A percentile compares a stretch with the other conserved stretches of the same genome.
Conservation (phyloP, 2,888 invertebrate genomes). For the Andrena camellia region DNA sequence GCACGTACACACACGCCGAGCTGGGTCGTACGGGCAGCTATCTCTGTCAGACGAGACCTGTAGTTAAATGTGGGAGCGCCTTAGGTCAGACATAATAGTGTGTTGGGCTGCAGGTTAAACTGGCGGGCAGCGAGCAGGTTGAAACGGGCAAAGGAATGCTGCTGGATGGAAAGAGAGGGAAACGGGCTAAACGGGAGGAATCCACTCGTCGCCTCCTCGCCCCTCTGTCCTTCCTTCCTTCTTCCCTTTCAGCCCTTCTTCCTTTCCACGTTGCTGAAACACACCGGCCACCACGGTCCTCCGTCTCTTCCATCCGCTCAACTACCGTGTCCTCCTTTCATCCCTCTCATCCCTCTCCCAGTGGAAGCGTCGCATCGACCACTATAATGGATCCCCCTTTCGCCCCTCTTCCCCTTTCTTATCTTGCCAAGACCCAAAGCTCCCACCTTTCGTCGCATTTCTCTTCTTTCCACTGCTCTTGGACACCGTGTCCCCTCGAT, state of each 20-base stretch:
- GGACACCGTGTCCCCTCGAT: slow-evolving; percentile 1
- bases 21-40: neutral
- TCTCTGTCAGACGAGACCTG: slow-evolving; percentile 61
- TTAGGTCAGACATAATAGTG: slow-evolving; percentile 81
- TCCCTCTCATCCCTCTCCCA: neutral
- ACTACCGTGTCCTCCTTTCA: neutral
- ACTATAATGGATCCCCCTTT: slow-evolving; percentile 3
- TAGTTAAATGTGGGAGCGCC: slow-evolving; percentile 82
- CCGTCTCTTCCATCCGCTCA: neutral
- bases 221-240: slow-evolving; percentile 45
- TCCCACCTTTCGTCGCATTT: slow-evolving; percentile 10
- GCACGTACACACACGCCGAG: neutral
- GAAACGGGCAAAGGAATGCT: slow-evolving; percentile 80
- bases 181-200: slow-evolving; percentile 43
- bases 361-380: neutral
- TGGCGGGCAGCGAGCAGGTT: slow-evolving; percentile 76
- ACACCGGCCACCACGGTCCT: slow-evolving; percentile 4
- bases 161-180: slow-evolving; percentile 74
- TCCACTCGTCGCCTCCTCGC: slow-evolving; percentile 51
- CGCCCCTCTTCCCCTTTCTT: neutral
- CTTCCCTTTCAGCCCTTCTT: slow-evolving; percentile 37
- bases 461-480: neutral
- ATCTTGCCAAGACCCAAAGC: neutral
- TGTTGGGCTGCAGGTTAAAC: slow-evolving; percentile 81
- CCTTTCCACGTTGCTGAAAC: slow-evolving; percentile 33